Evolutionary conservation across 2,888 invertebrate genomes (phyloP), one percentile per base, ranked within the genome.

Genomic region (Melolontha melolontha): DNA sequence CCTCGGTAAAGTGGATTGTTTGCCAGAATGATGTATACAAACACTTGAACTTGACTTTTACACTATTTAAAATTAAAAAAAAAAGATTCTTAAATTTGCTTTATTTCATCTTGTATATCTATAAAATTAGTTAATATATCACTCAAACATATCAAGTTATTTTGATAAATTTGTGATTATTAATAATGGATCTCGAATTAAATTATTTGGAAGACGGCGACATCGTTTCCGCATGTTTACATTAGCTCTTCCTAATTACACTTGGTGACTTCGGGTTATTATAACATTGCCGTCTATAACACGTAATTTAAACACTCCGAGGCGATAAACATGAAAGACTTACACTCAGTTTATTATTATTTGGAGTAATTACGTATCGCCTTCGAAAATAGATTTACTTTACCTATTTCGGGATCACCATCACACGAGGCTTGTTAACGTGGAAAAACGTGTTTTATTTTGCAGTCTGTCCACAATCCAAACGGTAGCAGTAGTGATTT

Each of bases 391-490:
- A 59, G 59, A 14, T 7, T 27, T 5, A 14, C 14, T 27, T 14
- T 44, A 44, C 59, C 44, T 44, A 59, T 29, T 59, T 29, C n/a
- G 59, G 22, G 22, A 22, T 4, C 22, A 22, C 4, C 22, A 22
- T 22, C 22, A 22, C 22, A 22, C n/a, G n/a, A n/a, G n/a, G n/a
- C 22, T 22, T 22, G 22, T 22, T 22, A 22, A 22, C 22, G 22
- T 22, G 22, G 22, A 22, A 22, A 22, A 22, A 22, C 4, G 22
- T 22, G 22, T 64, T 55, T 27, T n/a, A n/a, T n/a, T 57, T 57
- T 57, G 27, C 72, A 82, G 82, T 78, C 79, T 75, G 77, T 78
- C 71, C 81, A 81, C 74, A 79, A 78, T 74, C 77, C 79, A 29
- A 70, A 65, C 71, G 76, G 78, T 72, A 76, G 78, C 71, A 66